phyloP scores from a whole-genome alignment of 2,888 invertebrate species.

The Asteroscopus sphinx region DNA sequence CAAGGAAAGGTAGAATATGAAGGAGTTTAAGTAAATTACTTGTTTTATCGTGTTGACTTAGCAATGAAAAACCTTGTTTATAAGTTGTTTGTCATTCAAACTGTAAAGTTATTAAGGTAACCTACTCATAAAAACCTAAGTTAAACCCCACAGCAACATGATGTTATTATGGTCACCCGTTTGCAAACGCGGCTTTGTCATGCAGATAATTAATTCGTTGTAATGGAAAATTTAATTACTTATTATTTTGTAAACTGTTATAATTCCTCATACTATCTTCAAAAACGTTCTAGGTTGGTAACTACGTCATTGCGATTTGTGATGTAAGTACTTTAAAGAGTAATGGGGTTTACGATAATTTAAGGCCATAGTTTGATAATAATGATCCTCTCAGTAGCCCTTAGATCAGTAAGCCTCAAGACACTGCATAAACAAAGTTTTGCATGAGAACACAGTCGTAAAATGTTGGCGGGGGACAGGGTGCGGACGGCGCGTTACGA shows the following conservation, averaged over 20 bases:
- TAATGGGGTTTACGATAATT: background rate
- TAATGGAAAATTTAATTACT: slow-evolving; percentile 35
- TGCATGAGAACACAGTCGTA: too few species aligned
- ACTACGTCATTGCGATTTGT: too few species aligned
- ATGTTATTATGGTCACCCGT: slow-evolving; percentile 6
- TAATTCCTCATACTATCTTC: slow-evolving; percentile 1
- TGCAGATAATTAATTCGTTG: slow-evolving; percentile 8
- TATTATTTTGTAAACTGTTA: slow-evolving; percentile 23
- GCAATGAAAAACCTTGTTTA: slow-evolving; percentile 3
- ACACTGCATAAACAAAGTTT: too few species aligned
- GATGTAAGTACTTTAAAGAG: too few species aligned
- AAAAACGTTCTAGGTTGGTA: slow-evolving; percentile 3
- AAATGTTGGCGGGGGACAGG: too few species aligned
- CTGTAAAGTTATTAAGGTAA: background rate
- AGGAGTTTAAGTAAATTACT: slow-evolving; percentile 6
- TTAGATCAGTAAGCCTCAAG: too few species aligned
- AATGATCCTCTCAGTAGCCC: too few species aligned
- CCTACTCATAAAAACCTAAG: slow-evolving; percentile 13
- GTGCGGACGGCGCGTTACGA: too few species aligned
- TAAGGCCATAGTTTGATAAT: too few species aligned
- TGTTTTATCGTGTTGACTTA: background rate
- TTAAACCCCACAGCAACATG: background rate
- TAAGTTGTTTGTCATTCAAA: slow-evolving; percentile 24
- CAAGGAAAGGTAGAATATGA: slow-evolving; percentile 7
- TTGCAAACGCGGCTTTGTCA: slow-evolving; percentile 6